Base-by-base conservation (phyloP, 2,113 vertebrate species). In the Xerus inauris region DNA sequence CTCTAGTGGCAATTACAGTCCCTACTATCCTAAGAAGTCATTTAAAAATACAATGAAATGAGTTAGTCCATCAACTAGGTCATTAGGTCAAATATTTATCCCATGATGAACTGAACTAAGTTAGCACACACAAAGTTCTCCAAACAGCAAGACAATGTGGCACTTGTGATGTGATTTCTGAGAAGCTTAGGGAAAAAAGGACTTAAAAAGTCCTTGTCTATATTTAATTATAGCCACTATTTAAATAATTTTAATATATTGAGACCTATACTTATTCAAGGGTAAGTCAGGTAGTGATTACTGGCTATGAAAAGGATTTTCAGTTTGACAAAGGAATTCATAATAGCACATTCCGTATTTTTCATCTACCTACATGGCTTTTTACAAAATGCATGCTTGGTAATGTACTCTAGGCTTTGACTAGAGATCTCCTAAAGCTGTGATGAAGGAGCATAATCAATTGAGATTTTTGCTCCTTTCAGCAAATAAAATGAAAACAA, bases 401-500 rank as follows among this genome's bases (percentile, higher is more conserved):
- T 38, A 81, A 54, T 28, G 40, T 24, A 62, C 3, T 89, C 83
- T 47, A 71, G 77, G 49, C 11, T 93, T 47, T 83, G 69, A 86
- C 82, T 26, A 91, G 9, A 17, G 17, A 79, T 69, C n/a, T 22
- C 16, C 17, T 80, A 76, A 89, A 95, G 13, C 5, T 89, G 84
- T 94, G 42, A 96, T 72, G 42, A 93, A 64, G 35, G 13, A 62
- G 9, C 12, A 73, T 95, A 76, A 91, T 92, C 90, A 97, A 7
- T 22, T 62, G 83, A 59, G 45, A 51, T 64, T 96, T 94, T 71
- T 94, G 45, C 62, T 65, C 19, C 28, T 81, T 67, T 92, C 62
- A 85, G 92, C 77, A 97, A 96, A 95, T 87, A 40, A 88, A 91
- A 85, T 59, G 47, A 91, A 94, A 96, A 91, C 54, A 79, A 93